These are phyloP conservation scores for Drosophila meridionalis DNA, from an alignment of 2,888 invertebrate genomes.

Conservation along the genomic window DNA sequence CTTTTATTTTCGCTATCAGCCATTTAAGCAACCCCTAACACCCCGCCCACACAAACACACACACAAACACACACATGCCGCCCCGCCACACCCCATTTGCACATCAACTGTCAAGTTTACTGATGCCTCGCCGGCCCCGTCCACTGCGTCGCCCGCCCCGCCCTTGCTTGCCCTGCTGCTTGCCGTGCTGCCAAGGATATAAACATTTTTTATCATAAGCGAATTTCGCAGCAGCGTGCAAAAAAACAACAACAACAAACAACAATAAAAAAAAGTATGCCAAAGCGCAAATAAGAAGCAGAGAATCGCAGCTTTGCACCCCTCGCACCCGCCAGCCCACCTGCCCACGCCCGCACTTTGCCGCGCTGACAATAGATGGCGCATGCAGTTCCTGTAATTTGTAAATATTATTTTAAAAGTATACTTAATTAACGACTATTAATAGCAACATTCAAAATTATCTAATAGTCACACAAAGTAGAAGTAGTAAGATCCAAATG, in stretches of 20 bases:
- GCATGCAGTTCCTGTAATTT: constrained; percentile 14
- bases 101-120: constrained; percentile 81
- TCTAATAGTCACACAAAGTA: neutral
- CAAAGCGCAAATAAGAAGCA: constrained; percentile 29
- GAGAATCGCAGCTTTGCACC: constrained; percentile 39
- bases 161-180: constrained; percentile 29
- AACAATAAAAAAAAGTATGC: constrained; percentile 35
- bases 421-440: neutral
- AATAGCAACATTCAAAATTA: no score
- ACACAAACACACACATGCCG: constrained; percentile 21
- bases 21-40: constrained; percentile 54
- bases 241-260: constrained; percentile 34
- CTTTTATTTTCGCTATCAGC: constrained; percentile 77
- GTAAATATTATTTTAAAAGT: neutral
- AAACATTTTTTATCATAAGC: constrained; percentile 82
- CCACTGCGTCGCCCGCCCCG: neutral
- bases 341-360: neutral
- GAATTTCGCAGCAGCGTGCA: constrained; percentile 63
- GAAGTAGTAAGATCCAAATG: no score
- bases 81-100: constrained; percentile 38
- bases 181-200: constrained; percentile 73
- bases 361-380: constrained; percentile 23
- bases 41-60: constrained; percentile 22
- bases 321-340: neutral
- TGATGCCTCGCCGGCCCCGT: constrained; percentile 56